phyloP scores from a whole-genome alignment of 2,113 vertebrate genomes.

The human (Homo sapiens) region GRCh38 chr4:91447501-91448000 shows the following conservation, averaged over 20 bases:
- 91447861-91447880: background rate
- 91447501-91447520: background rate
- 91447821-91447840: background rate
- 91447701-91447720: background rate
- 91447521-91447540: background rate
- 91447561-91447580: background rate
- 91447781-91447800: background rate
- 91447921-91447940: background rate
- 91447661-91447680: background rate
- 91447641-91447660: background rate
- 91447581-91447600: background rate
- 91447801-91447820: background rate
- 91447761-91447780: background rate
- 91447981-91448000: background rate
- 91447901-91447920: background rate
- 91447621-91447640: slow-evolving; percentile 1
- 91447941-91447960: background rate
- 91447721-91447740: background rate
- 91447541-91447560: background rate
- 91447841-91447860: background rate
- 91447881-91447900: background rate
- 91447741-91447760: background rate
- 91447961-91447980: background rate
- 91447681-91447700: background rate
- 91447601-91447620: background rate